Percentiles rank a stretch among this genome's conserved stretches.
phyloP scores from a whole-genome alignment of 53 echinoderm and acorn worm genomes.

The Crossaster papposus region DNA sequence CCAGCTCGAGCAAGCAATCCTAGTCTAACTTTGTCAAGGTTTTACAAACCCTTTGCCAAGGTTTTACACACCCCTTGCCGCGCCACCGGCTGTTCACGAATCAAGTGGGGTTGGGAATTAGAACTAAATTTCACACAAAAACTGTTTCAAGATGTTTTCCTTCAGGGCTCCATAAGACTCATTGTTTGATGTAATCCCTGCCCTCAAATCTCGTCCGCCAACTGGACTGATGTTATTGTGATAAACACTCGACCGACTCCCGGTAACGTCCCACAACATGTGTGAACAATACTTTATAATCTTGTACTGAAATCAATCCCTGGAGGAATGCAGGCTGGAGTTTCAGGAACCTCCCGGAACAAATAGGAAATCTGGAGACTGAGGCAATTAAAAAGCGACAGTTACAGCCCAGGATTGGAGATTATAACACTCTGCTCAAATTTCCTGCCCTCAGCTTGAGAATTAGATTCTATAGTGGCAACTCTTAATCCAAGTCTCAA shows the following conservation, averaged over 20 bases:
- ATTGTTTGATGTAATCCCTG: neutral
- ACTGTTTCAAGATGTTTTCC: neutral
- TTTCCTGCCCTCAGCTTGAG: neutral
- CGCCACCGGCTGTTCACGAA: no score
- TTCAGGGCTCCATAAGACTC: neutral
- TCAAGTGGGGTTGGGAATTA: neutral
- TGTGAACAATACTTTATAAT: constrained; percentile 12
- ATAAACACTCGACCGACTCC: constrained; percentile 18
- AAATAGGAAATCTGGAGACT: neutral
- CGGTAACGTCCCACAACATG: neutral
- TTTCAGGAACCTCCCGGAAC: neutral
- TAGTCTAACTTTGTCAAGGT: no score
- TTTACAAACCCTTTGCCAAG: no score
- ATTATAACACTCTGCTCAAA: neutral
- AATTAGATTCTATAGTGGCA: neutral
- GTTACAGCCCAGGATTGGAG: constrained; percentile 12
- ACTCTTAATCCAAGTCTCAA: neutral
- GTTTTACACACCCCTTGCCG: no score
- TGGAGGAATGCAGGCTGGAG: neutral
- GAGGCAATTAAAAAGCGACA: constrained; percentile 19
- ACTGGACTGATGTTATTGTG: constrained; percentile 6
- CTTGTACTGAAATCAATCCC: neutral
- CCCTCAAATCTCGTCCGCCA: neutral
- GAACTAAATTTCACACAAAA: neutral
- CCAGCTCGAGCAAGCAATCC: no score